phyloP scores from a whole-genome alignment of 2,797 vertebrate genomes.

The Cirrhinus mrigala region DNA sequence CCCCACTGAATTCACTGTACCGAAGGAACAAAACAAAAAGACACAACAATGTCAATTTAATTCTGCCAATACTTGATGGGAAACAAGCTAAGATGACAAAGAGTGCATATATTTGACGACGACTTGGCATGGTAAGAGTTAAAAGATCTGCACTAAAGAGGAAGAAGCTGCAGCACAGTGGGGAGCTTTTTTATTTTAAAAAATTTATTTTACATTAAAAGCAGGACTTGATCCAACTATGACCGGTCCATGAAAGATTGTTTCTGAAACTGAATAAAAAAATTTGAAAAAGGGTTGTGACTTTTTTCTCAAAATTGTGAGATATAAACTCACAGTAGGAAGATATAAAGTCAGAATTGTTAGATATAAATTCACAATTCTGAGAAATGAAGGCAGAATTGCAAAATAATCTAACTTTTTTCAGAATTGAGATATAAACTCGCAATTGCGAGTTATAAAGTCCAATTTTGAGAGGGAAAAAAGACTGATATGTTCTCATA shows the following conservation, averaged over 20 bases:
- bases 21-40: conserved; percentile 24
- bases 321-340: too few species aligned
- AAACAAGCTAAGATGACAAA: conserved; percentile 9
- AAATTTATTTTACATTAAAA: neutral
- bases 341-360: too few species aligned
- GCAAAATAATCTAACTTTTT: too few species aligned
- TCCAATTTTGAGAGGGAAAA: too few species aligned
- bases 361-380: too few species aligned
- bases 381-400: too few species aligned
- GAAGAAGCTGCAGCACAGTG: neutral
- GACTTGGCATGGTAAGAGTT: neutral
- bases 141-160: neutral
- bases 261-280: too few species aligned
- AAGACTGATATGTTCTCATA: too few species aligned
- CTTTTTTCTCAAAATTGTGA: too few species aligned
- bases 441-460: too few species aligned
- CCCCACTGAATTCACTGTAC: conserved; percentile 48
- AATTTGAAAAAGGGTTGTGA: too few species aligned
- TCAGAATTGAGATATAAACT: too few species aligned
- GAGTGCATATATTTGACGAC: neutral
- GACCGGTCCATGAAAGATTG: neutral
- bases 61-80: neutral
- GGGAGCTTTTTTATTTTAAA: neutral
- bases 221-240: neutral
- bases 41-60: neutral